Percentiles rank a stretch among this genome's conserved stretches.
These are phyloP conservation scores for Dicycla oo DNA, from an alignment of 2,888 invertebrate genomes.

Conservation along the genomic window DNA sequence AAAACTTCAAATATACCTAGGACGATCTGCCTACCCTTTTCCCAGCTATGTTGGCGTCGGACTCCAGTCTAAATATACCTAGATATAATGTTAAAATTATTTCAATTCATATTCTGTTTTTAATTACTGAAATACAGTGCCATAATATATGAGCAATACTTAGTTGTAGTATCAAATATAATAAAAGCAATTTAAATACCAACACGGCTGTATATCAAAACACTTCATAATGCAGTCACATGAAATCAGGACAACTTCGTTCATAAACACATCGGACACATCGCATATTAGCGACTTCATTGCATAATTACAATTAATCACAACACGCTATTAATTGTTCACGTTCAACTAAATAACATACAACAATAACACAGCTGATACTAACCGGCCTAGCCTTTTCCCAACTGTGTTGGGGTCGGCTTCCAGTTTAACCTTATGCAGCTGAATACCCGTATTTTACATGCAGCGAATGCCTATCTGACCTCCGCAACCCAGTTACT, in stretches of 20 bases:
- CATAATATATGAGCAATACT: background rate
- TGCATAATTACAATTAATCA: constrained; percentile 69
- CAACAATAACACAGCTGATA: constrained; percentile 66
- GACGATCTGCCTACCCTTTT: no score
- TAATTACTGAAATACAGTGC: background rate
- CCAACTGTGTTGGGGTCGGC: background rate
- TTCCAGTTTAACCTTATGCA: background rate
- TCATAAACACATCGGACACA: constrained; percentile 56
- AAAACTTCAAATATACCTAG: no score
- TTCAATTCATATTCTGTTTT: background rate
- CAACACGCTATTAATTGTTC: constrained; percentile 67
- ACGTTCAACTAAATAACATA: constrained; percentile 62
- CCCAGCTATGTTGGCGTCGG: no score
- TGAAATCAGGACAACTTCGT: constrained; percentile 38
- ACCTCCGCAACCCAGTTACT: background rate
- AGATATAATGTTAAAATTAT: no score
- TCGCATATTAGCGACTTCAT: constrained; percentile 46
- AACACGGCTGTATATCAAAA: constrained; percentile 16
- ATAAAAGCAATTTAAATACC: constrained; percentile 19
- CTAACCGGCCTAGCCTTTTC: background rate
- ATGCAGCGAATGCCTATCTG: background rate
- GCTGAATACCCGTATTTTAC: background rate
- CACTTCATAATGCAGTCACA: constrained; percentile 37
- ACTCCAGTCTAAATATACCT: no score
- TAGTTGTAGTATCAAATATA: constrained; percentile 5